Evolutionary conservation across 2,888 invertebrate genomes (phyloP).

Genomic region (Limnephilus rhombicus): DNA sequence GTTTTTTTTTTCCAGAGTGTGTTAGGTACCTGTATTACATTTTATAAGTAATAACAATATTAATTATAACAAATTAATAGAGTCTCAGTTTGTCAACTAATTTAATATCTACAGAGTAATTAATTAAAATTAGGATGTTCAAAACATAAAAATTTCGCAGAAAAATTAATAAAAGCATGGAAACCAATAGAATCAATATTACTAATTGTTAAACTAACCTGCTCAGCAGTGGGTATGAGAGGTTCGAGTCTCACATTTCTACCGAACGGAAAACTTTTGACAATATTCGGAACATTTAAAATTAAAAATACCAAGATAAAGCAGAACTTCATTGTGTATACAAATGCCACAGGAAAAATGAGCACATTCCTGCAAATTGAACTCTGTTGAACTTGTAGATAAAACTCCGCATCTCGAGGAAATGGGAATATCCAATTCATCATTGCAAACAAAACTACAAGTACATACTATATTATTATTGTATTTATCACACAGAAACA

Average conservation of each 20-base stretch:
- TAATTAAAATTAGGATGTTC: not conserved
- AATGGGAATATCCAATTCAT: slow-evolving; percentile 19
- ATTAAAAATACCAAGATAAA: slow-evolving; percentile 56
- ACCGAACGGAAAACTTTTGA: slow-evolving; percentile 57
- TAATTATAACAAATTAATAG: not conserved
- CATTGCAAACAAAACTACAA: not conserved
- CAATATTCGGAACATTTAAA: slow-evolving; percentile 45
- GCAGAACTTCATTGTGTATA: slow-evolving; percentile 58
- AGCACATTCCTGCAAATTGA: slow-evolving; percentile 51
- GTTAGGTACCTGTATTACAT: not conserved
- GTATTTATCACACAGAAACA: not conserved
- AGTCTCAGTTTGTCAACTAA: not conserved
- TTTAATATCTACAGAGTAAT: not conserved
- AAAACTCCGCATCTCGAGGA: slow-evolving; percentile 39
- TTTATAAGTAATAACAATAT: not conserved
- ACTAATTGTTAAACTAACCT: slow-evolving; percentile 50
- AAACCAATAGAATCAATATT: not conserved
- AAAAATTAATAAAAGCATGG: not conserved
- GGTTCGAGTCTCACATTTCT: slow-evolving; percentile 47
- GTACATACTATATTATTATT: not conserved
- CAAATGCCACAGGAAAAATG: slow-evolving; percentile 43
- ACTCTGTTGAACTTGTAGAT: slow-evolving; percentile 61
- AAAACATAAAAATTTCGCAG: not conserved
- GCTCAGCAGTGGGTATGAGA: slow-evolving; percentile 55
- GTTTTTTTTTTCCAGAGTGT: not conserved